Conservation (phyloP, 2,888 invertebrate genomes). For the Lobophora halterata region DNA sequence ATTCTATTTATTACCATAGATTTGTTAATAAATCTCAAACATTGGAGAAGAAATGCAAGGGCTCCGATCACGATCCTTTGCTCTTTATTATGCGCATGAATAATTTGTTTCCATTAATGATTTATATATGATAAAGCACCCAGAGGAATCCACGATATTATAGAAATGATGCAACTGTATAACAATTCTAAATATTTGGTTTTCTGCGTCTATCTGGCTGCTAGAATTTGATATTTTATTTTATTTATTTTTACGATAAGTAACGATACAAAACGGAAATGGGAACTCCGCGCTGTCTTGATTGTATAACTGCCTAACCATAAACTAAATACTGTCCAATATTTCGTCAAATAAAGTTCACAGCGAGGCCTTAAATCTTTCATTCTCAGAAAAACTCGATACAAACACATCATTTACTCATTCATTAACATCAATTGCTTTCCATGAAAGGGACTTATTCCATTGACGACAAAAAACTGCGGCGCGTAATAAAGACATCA, state of each 20-base stretch:
- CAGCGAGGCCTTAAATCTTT: constrained; percentile 18
- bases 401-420: constrained; percentile 26
- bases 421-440: constrained; percentile 35
- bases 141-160: constrained; percentile 58
- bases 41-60: constrained; percentile 59
- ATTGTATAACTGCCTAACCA: no score
- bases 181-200: background rate
- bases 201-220: background rate
- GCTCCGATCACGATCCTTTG: constrained; percentile 60
- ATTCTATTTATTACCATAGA: constrained; percentile 11
- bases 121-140: constrained; percentile 70
- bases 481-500: constrained; percentile 44
- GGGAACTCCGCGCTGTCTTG: no score
- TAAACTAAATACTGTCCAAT: no score
- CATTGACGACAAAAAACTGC: constrained; percentile 27
- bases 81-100: constrained; percentile 77
- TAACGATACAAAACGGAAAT: no score
- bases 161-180: constrained; percentile 45
- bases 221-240: no score
- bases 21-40: constrained; percentile 35
- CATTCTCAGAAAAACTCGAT: constrained; percentile 27
- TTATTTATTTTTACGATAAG: no score
- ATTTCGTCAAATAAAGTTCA: no score
- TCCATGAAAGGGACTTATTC: constrained; percentile 35
- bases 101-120: constrained; percentile 74